Evolutionary conservation across 2,797 vertebrate species (phyloP), one percentile per base, ranked within the genome.

Genomic region (Eleutherodactylus coqui): DNA sequence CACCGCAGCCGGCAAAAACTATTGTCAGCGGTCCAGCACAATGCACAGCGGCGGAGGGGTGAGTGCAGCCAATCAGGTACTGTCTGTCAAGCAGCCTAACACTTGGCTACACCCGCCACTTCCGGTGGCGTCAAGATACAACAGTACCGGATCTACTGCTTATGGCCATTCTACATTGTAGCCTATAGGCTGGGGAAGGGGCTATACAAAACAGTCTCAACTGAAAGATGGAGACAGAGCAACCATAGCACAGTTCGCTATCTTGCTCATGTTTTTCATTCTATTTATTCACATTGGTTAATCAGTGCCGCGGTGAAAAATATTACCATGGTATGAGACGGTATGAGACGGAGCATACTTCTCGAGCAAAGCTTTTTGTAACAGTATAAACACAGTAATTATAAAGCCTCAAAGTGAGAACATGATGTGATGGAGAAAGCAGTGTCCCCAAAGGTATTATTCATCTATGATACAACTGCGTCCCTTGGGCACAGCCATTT

Each of bases 381-480:
- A 49, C 38, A 38, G 34, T 47, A 27, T 79, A 79, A 79, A 69
- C 45, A 51, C 11, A 1, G 45, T 24, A 82, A 82, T 82, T 82
- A 70, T 51, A 5, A 70, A 1, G 21, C 67, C 36, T 70, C 62
- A 82, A 70, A 53, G 43, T 62, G 41, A 45, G 53, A 43, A 64
- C 78, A 79, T 4, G 10, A 32, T 47, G 41, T 67, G 47, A 62
- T 82, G 79, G 29, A 70, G 45, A 82, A 70, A 69, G 47, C 19
- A 14, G 3, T 0, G 13, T 36, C 45, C 45, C 78, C 45, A 24
- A 24, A 67, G 79, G 45, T 27, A 53, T 29, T 19, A 29, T 27
- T 53, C 21, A 41, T 51, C 27, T 53, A 32, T 47, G 6, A 49
- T 69, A 36, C 43, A 49, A 41, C 5, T 16, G 32, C 11, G 21